phyloP scores from a whole-genome alignment of 2,797 vertebrate genomes.

The Somateria mollissima region DNA sequence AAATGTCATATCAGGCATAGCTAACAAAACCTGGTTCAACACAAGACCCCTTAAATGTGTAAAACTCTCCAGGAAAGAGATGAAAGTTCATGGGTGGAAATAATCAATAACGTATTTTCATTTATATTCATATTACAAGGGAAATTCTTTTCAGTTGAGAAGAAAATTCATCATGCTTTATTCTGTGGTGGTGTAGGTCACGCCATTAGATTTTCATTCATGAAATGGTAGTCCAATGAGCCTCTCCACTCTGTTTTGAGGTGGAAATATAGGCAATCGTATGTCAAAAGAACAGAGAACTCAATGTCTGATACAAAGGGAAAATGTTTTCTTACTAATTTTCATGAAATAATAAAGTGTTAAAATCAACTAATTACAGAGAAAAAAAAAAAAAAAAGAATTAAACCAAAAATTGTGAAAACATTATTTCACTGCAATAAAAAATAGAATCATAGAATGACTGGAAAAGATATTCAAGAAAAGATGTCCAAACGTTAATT shows the following conservation, averaged over 20 bases:
- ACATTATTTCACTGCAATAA: not conserved
- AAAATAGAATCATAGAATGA: not conserved
- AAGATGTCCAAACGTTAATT: no score
- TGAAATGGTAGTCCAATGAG: not conserved
- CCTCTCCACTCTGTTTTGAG: not conserved
- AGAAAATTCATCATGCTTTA: not conserved
- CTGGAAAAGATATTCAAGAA: no score
- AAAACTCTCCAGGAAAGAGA: not conserved
- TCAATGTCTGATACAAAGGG: not conserved
- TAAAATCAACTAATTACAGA: not conserved
- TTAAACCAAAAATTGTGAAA: conserved; percentile 28
- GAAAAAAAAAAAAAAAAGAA: no score
- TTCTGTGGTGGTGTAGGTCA: not conserved
- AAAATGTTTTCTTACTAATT: not conserved
- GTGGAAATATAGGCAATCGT: not conserved
- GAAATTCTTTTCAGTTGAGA: not conserved
- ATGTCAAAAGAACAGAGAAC: not conserved
- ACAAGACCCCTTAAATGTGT: not conserved
- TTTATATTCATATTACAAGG: not conserved
- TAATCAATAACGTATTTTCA: not conserved
- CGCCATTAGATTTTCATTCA: not conserved
- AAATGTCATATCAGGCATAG: rapidly evolving
- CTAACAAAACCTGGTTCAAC: not conserved
- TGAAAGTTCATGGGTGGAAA: not conserved
- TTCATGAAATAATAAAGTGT: not conserved